Conservation (phyloP, 2,888 invertebrate genomes). For the Andrena hattorfiana region DNA sequence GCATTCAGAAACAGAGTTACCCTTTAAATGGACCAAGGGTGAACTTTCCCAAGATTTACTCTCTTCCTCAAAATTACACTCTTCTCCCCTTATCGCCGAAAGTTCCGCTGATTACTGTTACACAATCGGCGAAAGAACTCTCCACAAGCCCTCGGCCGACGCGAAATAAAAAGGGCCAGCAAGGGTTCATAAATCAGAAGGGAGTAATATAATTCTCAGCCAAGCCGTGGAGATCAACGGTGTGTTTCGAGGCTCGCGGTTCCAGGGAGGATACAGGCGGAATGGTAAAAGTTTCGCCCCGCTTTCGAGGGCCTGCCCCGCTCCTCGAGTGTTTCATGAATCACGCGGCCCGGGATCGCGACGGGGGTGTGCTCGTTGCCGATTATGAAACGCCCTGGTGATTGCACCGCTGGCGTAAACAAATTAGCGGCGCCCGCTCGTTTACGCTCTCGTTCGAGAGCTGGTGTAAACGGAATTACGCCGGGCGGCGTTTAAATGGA, state of each 20-base stretch:
- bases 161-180: too few relatives aligned
- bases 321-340: slow-evolving; percentile 38
- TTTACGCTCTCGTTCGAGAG: slow-evolving; percentile 23
- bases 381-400: slow-evolving; percentile 63
- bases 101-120: too few relatives aligned
- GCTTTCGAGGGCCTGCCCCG: slow-evolving; percentile 2
- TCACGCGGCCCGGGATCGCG: slow-evolving; percentile 18
- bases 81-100: too few relatives aligned
- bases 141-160: too few relatives aligned
- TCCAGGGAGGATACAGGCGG: slow-evolving; percentile 36
- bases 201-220: neutral
- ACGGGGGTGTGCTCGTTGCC: slow-evolving; percentile 32
- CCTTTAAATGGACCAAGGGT: too few relatives aligned
- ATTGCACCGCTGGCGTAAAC: slow-evolving; percentile 65
- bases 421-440: slow-evolving; percentile 58
- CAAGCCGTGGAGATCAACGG: neutral
- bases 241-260: slow-evolving; percentile 46
- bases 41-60: too few relatives aligned
- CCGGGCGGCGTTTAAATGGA: slow-evolving; percentile 41
- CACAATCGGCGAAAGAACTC: too few relatives aligned
- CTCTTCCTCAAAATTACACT: too few relatives aligned
- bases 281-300: slow-evolving; percentile 56
- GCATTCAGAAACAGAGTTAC: too few relatives aligned
- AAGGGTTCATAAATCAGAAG: too few relatives aligned
- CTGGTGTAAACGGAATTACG: slow-evolving; percentile 51